These are phyloP conservation scores for Megastigmus dorsalis DNA, from an alignment of 2,888 invertebrate species.

Conservation along the genomic window DNA sequence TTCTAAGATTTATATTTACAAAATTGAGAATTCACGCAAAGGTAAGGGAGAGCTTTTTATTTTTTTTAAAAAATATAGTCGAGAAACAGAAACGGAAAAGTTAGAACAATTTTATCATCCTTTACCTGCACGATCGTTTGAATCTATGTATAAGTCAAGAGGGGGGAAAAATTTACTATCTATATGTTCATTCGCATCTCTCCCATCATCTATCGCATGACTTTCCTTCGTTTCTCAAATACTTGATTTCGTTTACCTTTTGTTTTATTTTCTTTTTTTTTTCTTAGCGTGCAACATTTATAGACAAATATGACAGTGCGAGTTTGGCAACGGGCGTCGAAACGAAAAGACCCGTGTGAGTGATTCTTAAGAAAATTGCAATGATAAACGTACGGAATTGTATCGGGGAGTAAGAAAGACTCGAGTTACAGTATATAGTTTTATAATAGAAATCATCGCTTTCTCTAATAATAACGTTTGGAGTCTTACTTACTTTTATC, in stretches of 20 bases:
- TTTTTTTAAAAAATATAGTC: background rate
- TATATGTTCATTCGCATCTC: slow-evolving; percentile 47
- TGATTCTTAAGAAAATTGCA: no score
- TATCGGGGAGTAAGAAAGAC: no score
- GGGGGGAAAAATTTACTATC: slow-evolving; percentile 42
- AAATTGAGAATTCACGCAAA: background rate
- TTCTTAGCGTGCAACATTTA: slow-evolving; percentile 52
- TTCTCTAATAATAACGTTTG: no score
- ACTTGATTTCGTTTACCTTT: slow-evolving; percentile 32
- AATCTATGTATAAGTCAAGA: slow-evolving; percentile 22
- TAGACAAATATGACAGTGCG: slow-evolving; percentile 47
- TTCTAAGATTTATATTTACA: slow-evolving; percentile 40
- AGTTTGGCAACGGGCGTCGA: slow-evolving; percentile 26
- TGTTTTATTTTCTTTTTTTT: slow-evolving; percentile 14
- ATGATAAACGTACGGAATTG: no score
- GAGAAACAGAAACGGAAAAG: background rate
- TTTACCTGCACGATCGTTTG: background rate
- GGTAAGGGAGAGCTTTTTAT: no score
- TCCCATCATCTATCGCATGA: slow-evolving; percentile 30
- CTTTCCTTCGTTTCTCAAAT: slow-evolving; percentile 51
- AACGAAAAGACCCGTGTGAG: background rate
- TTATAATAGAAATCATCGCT: no score
- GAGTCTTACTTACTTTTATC: no score
- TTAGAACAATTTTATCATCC: background rate
- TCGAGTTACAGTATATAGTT: no score